Conservation (phyloP, 2,888 invertebrate species). For the Acleris literana region DNA sequence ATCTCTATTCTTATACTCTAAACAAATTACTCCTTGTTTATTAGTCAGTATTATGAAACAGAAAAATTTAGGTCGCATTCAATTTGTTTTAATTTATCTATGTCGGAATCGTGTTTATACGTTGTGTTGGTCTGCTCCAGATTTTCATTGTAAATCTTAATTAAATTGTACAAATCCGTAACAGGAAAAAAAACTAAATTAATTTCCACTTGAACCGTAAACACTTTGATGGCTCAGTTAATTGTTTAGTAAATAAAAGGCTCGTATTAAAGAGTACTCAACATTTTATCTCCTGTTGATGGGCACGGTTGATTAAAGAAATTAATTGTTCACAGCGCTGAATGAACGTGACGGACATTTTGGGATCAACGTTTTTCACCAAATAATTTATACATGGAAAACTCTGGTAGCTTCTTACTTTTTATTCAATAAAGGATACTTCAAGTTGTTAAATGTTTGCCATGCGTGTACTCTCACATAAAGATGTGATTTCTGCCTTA, state of each 20-base stretch:
- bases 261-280: constrained; percentile 36
- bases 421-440: too few relatives aligned
- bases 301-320: constrained; percentile 61
- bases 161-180: neutral
- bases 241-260: constrained; percentile 39
- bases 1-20: neutral
- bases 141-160: neutral
- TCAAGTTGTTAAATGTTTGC: too few relatives aligned
- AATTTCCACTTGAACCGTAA: constrained; percentile 19
- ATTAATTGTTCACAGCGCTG: constrained; percentile 64
- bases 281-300: constrained; percentile 41
- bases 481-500: neutral
- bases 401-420: too few relatives aligned
- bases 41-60: too few relatives aligned
- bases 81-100: too few relatives aligned
- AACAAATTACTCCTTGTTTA: neutral
- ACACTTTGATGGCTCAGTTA: constrained; percentile 35
- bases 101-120: too few relatives aligned
- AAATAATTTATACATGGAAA: too few relatives aligned
- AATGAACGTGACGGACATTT: constrained; percentile 56
- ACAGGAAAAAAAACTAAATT: constrained; percentile 3
- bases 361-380: constrained; percentile 23
- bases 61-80: too few relatives aligned
- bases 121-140: too few relatives aligned
- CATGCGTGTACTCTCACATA: neutral